phyloP scores from a whole-genome alignment of 2,113 vertebrate genomes.

The Clarias batrachus region DNA sequence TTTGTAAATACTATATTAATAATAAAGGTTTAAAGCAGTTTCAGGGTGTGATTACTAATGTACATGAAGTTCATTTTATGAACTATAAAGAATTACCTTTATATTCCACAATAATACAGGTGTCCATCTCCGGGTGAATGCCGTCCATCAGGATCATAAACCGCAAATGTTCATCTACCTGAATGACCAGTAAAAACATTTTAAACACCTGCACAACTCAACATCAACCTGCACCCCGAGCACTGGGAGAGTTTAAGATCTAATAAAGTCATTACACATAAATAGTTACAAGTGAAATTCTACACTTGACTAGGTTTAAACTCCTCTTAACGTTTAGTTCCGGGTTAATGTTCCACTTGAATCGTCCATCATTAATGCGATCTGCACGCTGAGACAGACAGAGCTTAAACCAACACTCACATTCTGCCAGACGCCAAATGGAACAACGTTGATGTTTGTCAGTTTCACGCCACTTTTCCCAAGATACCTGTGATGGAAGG shows the following conservation, averaged over 20 bases:
- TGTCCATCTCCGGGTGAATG: conserved; percentile 81
- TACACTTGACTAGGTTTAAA: neutral
- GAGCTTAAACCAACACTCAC: conserved; percentile 51
- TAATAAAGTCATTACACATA: neutral
- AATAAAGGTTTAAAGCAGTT: neutral
- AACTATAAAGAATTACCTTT: conserved; percentile 67
- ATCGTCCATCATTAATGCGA: neutral
- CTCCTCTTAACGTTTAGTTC: neutral
- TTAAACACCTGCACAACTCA: neutral
- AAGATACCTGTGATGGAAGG: conserved; percentile 58
- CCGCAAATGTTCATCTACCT: conserved; percentile 73
- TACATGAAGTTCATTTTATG: neutral
- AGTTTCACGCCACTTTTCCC: conserved; percentile 71
- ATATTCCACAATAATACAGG: conserved; percentile 80
- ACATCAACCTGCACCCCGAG: neutral
- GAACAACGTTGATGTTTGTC: conserved; percentile 74
- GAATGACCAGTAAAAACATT: neutral
- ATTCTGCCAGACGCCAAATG: conserved; percentile 78
- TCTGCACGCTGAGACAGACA: neutral
- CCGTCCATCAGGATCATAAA: conserved; percentile 84
- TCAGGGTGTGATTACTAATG: neutral
- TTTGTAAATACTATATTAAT: neutral
- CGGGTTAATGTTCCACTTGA: neutral
- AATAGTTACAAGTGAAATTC: neutral
- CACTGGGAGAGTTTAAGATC: neutral